A percentile compares a stretch with the other conserved stretches of the same genome.
Conservation (phyloP, 2,888 invertebrate species). For the Rotaria macrura region DNA sequence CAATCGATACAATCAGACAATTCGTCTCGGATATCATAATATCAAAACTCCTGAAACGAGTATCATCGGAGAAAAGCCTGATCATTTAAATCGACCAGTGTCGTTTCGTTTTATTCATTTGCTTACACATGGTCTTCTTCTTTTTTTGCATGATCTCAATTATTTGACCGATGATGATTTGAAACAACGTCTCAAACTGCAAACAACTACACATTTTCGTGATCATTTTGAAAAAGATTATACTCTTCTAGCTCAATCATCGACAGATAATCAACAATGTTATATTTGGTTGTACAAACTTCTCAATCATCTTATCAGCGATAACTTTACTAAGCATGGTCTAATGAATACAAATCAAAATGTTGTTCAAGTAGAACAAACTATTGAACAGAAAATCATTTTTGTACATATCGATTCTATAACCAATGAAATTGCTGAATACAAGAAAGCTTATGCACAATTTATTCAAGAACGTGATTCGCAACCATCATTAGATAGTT, state of each 20-base stretch:
- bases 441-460: not conserved
- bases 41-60: not conserved
- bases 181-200: not conserved
- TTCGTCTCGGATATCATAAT: not conserved
- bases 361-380: not conserved
- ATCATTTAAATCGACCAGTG: not conserved
- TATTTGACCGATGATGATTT: not conserved
- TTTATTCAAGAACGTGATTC: not conserved
- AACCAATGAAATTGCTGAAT: not conserved
- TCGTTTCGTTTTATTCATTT: not conserved
- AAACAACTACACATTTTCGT: not conserved
- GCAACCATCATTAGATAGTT: not conserved
- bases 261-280: not conserved
- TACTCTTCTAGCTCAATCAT: not conserved
- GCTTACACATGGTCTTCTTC: not conserved
- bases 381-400: not conserved
- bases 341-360: not conserved
- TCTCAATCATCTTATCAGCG: not conserved
- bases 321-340: not conserved
- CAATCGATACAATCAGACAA: not conserved
- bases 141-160: not conserved
- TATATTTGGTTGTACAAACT: not conserved
- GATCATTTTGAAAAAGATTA: not conserved
- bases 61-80: not conserved
- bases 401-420: not conserved